Evolutionary conservation across 2,888 invertebrate genomes (phyloP), one percentile per base, ranked within the genome.

Genomic region (Caenorhabditis imperialis): DNA sequence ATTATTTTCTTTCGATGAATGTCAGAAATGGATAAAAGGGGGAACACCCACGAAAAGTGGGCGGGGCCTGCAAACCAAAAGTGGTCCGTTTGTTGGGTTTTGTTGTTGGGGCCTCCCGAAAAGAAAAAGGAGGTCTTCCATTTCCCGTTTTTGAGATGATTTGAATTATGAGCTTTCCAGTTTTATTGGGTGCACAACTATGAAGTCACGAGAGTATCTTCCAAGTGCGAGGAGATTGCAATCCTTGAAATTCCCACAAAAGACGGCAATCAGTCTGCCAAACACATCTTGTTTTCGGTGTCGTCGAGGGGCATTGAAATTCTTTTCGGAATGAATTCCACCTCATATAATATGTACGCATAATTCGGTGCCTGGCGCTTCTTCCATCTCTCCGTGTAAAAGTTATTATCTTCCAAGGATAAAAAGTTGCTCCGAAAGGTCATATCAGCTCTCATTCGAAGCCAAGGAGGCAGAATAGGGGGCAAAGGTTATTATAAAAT

Each of bases 131-230:
- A 20, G 54, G 44, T 38, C 27, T 40, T 44, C 50, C 22, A 57
- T 67, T 57, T 55, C 23, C 45, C 53, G 30, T 33, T 44, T 55
- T 69, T 58, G 51, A 60, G 69, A 69, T 60, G 60, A 69, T 69
- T 69, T 69, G 69, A 69, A 69, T 69, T 69, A 69, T 69, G 69
- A 60, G 69, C 58, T 69, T 37, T 45, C 35, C 23, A 57, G 38
- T 60, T 69, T 60, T 57, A 57, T 57, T 57, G 55, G 57, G 20
- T 30, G 7, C 6, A 30, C 30, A 10, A 30, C 30, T 30, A 30
- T 30, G 30, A 30, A 10, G 6, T 30, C 30, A 7, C 7, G 30
- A 30, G 20, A 20, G 44, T 44, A 3, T 20, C 12, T 44, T 35
- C 40, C 8, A 35, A 37, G 37, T 14, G 12, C 37, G 14, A n/a